Evolutionary conservation across 2,113 vertebrate species (phyloP).

Genomic region (Dasyurus viverrinus): DNA sequence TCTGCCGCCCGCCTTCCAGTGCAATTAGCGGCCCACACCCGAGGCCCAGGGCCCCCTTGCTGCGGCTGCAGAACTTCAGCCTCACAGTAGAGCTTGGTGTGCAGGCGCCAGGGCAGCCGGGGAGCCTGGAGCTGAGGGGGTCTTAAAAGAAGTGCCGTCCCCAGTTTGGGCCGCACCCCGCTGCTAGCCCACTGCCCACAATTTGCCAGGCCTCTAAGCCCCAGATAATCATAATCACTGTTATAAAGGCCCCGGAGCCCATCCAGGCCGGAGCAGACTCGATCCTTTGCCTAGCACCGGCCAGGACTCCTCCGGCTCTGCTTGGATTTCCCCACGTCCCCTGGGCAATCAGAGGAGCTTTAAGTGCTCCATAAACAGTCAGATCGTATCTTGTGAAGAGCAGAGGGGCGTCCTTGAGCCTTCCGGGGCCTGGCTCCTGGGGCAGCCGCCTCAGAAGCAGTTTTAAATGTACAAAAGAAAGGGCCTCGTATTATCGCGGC

Average conservation of each 20-base stretch:
- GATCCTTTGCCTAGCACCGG: not conserved
- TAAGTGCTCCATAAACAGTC: not conserved
- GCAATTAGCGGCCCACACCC: constrained; percentile 20
- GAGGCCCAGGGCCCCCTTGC: not conserved
- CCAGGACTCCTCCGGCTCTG: not conserved
- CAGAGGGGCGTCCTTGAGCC: not conserved
- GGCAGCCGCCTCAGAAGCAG: not conserved
- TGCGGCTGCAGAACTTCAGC: not conserved
- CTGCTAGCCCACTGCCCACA: not conserved
- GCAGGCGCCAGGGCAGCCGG: not conserved
- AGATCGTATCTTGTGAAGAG: not conserved
- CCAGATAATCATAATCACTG: not conserved
- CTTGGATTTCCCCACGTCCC: not conserved
- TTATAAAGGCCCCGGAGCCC: not conserved
- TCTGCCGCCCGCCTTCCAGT: constrained; percentile 38
- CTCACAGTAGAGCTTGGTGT: not conserved
- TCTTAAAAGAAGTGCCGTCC: not conserved
- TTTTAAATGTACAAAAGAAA: not conserved
- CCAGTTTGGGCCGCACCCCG: not conserved
- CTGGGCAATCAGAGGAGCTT: not conserved
- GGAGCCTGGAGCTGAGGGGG: not conserved
- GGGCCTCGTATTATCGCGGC: not conserved
- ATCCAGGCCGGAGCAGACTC: not conserved
- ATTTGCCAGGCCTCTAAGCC: not conserved
- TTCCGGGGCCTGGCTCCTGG: not conserved